Conservation (phyloP, 2,113 vertebrate species). For the Cricetomys ansorgei region DNA sequence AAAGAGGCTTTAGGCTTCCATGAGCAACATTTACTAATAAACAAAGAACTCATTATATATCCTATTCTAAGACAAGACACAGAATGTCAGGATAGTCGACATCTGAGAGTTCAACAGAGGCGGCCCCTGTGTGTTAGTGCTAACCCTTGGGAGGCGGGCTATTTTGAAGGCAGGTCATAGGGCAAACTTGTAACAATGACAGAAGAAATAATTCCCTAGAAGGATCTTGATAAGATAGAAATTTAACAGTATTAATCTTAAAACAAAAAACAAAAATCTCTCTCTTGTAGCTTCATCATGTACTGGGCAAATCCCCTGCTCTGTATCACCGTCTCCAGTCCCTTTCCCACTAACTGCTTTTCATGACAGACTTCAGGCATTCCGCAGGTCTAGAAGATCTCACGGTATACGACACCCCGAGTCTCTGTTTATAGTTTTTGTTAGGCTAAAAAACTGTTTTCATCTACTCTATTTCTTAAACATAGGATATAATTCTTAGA, state of each 20-base stretch:
- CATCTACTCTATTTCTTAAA: background rate
- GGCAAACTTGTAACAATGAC: background rate
- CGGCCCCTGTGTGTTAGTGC: too few species aligned
- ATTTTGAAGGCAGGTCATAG: background rate
- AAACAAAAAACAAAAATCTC: background rate
- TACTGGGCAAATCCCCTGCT: background rate
- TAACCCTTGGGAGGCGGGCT: fast-evolving
- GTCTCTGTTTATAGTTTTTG: background rate
- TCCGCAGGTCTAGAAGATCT: background rate
- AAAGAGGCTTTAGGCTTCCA: background rate
- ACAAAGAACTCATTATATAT: background rate
- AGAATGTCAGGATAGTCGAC: background rate
- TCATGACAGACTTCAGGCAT: background rate
- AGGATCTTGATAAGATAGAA: background rate
- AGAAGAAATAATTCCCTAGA: background rate
- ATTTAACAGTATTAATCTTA: background rate
- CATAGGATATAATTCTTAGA: background rate
- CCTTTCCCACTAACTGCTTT: background rate
- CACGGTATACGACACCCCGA: background rate
- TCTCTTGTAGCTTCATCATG: background rate
- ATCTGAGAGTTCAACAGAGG: background rate
- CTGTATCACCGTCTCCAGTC: too few species aligned
- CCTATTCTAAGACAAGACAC: background rate
- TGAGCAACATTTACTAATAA: background rate
- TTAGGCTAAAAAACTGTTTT: background rate